phyloP scores from a whole-genome alignment of 2,888 invertebrate species.

The Eristalinus aeneus region DNA sequence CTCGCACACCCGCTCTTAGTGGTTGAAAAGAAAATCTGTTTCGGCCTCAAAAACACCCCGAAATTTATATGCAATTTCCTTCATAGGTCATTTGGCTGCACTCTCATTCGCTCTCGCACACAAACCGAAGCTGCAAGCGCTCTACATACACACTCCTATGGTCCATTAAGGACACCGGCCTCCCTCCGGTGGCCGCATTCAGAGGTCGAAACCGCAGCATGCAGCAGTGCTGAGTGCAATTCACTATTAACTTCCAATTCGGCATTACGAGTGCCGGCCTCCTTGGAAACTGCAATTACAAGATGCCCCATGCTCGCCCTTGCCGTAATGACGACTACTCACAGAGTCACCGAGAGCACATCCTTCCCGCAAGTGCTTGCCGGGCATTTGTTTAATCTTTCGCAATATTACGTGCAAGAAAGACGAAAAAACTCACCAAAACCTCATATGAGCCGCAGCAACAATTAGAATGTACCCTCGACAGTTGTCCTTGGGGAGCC shows the following conservation, averaged over 20 bases:
- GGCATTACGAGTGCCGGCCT: conserved; percentile 17
- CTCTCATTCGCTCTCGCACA: not conserved
- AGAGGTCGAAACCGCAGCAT: not conserved
- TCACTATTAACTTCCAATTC: conserved; percentile 58
- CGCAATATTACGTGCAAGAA: conserved; percentile 51
- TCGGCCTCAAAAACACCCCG: conserved; percentile 8
- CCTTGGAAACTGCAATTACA: conserved; percentile 53
- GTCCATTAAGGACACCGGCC: conserved; percentile 52
- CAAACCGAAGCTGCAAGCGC: not conserved
- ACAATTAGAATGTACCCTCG: conserved; percentile 39
- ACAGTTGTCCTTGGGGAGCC: conserved; percentile 46
- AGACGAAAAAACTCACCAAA: not conserved
- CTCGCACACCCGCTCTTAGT: no score
- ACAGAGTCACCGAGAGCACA: conserved; percentile 21
- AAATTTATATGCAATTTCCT: conserved; percentile 66
- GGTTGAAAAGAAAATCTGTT: not conserved
- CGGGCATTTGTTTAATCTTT: conserved; percentile 54
- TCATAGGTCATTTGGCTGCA: conserved; percentile 58
- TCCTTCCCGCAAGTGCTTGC: conserved; percentile 48
- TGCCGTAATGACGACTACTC: conserved; percentile 51
- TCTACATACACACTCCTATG: conserved; percentile 19
- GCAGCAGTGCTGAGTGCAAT: conserved; percentile 3
- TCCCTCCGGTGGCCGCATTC: not conserved
- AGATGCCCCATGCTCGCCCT: conserved; percentile 29
- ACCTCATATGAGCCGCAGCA: conserved; percentile 54